Conservation (phyloP, 2,113 vertebrate genomes). For the Eudyptes chrysolophus region DNA sequence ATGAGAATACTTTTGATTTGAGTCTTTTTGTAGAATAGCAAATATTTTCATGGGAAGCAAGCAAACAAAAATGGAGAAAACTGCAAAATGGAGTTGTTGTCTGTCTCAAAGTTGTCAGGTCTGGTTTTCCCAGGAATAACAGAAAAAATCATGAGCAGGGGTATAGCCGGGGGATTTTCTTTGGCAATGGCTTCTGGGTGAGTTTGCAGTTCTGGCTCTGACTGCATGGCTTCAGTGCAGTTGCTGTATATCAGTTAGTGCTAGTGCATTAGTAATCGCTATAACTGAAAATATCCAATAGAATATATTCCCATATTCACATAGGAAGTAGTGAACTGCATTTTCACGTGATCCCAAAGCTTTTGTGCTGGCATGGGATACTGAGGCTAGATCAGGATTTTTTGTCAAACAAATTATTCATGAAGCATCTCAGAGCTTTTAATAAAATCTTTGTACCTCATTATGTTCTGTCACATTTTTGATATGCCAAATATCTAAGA, state of each 20-base stretch:
- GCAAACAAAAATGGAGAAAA: background rate
- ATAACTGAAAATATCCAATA: background rate
- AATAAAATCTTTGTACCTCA: background rate
- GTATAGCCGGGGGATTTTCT: accelerated
- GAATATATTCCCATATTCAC: background rate
- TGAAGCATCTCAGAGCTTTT: background rate
- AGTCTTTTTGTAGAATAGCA: background rate
- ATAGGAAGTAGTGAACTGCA: background rate
- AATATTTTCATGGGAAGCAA: background rate
- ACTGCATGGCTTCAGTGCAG: background rate
- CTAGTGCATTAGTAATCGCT: background rate
- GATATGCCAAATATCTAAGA: background rate
- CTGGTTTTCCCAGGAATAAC: background rate
- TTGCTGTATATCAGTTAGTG: background rate
- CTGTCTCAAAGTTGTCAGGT: background rate
- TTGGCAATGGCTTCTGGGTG: background rate
- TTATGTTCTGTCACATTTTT: background rate
- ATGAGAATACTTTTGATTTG: background rate
- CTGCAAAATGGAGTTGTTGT: background rate
- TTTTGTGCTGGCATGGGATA: background rate
- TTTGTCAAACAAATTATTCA: background rate
- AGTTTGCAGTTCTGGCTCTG: background rate
- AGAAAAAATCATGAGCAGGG: accelerated
- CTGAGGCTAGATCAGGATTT: background rate
- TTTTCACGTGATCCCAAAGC: background rate